Conservation (phyloP, 2,113 vertebrate genomes). For the Tragulus kanchil region DNA sequence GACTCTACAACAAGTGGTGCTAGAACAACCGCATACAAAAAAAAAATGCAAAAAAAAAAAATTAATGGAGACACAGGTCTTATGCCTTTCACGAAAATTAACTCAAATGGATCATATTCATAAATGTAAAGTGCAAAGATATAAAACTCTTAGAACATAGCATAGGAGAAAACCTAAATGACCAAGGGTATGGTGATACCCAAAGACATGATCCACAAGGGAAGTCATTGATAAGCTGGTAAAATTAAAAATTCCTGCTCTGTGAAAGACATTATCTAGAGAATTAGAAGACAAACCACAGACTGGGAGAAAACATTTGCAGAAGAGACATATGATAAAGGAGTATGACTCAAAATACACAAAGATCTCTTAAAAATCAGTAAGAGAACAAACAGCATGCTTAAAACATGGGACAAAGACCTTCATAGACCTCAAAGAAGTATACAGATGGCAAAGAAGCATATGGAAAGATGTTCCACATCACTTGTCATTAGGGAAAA, state of each 20-base stretch:
- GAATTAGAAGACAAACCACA: neutral
- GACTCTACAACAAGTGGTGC: neutral
- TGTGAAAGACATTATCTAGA: neutral
- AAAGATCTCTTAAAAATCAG: conserved; percentile 9
- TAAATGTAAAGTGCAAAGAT: neutral
- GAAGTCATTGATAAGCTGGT: neutral
- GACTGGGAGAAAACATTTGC: neutral
- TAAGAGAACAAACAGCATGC: neutral
- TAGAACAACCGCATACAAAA: neutral
- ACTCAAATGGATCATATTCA: neutral
- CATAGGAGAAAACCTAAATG: neutral
- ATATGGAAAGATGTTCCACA: neutral
- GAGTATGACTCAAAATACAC: neutral
- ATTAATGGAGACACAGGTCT: neutral
- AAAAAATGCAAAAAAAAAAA: neutral
- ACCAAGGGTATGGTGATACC: neutral
- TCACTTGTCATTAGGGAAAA: neutral
- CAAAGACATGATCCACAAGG: neutral
- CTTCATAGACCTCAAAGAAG: neutral
- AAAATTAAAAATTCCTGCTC: neutral
- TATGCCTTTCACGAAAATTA: neutral
- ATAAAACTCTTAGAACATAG: neutral
- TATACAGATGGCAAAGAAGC: neutral
- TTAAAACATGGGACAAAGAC: neutral
- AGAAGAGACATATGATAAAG: neutral